These are phyloP conservation scores for Nicator chloris DNA, from an alignment of 2,113 vertebrate genomes.

Conservation along the genomic window DNA sequence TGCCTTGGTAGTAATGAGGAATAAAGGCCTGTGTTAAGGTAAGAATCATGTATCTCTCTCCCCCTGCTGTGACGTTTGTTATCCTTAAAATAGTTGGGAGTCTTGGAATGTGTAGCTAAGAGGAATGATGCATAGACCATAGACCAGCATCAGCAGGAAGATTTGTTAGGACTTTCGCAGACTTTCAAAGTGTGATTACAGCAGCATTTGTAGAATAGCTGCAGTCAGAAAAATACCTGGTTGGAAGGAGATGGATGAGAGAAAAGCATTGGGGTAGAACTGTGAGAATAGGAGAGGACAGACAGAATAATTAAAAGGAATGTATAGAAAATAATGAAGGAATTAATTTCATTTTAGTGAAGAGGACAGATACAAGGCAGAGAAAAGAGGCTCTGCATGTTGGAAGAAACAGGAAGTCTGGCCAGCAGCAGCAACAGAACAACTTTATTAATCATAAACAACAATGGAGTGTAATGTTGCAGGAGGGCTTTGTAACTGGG, in stretches of 20 bases:
- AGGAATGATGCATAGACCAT: neutral
- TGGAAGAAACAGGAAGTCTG: neutral
- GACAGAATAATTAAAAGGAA: neutral
- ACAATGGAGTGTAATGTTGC: neutral
- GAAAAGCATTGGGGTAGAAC: neutral
- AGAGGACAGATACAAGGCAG: neutral
- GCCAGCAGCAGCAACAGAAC: neutral
- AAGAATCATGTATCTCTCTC: neutral
- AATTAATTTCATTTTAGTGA: neutral
- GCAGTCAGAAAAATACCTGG: neutral
- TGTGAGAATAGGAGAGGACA: neutral
- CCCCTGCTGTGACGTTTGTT: accelerated
- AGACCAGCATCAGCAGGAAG: neutral
- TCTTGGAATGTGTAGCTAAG: neutral
- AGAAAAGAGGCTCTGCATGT: neutral
- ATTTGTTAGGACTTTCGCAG: neutral
- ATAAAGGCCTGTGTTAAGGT: neutral
- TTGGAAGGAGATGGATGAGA: neutral
- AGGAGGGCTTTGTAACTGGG: neutral
- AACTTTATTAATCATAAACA: neutral
- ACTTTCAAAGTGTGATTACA: neutral
- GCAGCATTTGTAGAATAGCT: neutral
- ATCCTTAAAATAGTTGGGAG: neutral
- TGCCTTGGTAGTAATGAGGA: neutral
- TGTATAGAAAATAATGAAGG: neutral